A percentile compares a stretch with the other conserved stretches of the same genome.
Conservation (phyloP, 2,113 vertebrate species). For the Psittacus erithacus region DNA sequence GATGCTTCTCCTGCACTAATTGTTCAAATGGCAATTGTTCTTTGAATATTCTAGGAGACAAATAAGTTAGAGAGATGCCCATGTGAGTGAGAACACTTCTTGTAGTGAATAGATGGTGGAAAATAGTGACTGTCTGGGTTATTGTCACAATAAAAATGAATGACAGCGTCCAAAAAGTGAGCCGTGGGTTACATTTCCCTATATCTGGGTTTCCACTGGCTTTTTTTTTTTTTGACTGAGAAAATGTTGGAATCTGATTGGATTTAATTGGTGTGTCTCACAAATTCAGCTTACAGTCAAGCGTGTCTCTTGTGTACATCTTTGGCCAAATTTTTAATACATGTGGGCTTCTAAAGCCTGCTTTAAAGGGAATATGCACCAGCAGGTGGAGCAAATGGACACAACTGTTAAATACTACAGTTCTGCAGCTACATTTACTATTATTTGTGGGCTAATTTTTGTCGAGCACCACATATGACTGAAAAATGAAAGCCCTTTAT, state of each 20-base stretch:
- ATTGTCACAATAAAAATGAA: background rate
- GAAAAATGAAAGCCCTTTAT: background rate
- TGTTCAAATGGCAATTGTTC: background rate
- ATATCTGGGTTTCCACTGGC: background rate
- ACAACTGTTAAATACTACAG: background rate
- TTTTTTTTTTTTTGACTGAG: background rate
- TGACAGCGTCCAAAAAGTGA: background rate
- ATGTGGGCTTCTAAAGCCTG: background rate
- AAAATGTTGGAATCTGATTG: background rate
- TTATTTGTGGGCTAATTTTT: background rate
- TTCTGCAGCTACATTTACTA: background rate
- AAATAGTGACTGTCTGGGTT: background rate
- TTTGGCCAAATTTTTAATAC: background rate
- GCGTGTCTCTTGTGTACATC: background rate
- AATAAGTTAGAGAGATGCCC: background rate
- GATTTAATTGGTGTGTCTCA: background rate
- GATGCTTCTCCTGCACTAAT: background rate
- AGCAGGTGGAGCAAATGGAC: conserved; percentile 38
- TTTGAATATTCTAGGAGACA: background rate
- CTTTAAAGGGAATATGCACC: background rate
- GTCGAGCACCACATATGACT: background rate
- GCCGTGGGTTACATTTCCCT: background rate
- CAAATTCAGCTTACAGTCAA: background rate
- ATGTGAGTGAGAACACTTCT: background rate
- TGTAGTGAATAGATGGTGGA: background rate